Percentiles rank a stretch among this genome's conserved stretches.
Conservation (phyloP, 2,113 vertebrate species). For the Etia nguti region DNA sequence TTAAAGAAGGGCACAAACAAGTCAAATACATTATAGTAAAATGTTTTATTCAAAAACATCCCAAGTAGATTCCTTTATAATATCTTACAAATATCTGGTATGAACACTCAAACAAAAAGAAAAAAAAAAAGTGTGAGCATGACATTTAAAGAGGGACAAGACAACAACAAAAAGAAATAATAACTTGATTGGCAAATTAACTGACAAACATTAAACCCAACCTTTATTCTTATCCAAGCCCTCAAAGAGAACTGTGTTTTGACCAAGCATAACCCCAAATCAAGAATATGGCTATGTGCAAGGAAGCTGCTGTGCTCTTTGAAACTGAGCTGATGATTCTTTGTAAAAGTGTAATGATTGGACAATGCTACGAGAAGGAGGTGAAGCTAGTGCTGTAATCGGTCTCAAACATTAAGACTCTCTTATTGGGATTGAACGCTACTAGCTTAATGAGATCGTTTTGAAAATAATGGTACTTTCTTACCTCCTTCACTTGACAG, state of each 20-base stretch:
- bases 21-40: conserved; percentile 43
- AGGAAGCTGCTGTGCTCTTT: conserved; percentile 29
- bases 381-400: background rate
- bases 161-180: background rate
- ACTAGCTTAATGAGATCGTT: background rate
- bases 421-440: background rate
- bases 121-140: background rate
- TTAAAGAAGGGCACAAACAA: background rate
- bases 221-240: background rate
- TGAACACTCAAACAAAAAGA: conserved; percentile 6
- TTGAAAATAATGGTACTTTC: background rate
- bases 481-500: background rate
- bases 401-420: background rate
- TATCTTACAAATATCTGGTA: conserved; percentile 60
- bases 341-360: conserved; percentile 5
- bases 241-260: background rate
- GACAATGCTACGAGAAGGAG: conserved; percentile 2
- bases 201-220: background rate
- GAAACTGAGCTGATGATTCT: background rate
- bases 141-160: conserved; percentile 33
- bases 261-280: background rate
- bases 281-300: background rate
- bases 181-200: conserved; percentile 30
- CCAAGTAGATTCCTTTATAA: conserved; percentile 44
- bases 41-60: conserved; percentile 67